Evolutionary conservation across 2,888 invertebrate genomes (phyloP), one percentile per base, ranked within the genome.

Genomic region (Aquatica leii): DNA sequence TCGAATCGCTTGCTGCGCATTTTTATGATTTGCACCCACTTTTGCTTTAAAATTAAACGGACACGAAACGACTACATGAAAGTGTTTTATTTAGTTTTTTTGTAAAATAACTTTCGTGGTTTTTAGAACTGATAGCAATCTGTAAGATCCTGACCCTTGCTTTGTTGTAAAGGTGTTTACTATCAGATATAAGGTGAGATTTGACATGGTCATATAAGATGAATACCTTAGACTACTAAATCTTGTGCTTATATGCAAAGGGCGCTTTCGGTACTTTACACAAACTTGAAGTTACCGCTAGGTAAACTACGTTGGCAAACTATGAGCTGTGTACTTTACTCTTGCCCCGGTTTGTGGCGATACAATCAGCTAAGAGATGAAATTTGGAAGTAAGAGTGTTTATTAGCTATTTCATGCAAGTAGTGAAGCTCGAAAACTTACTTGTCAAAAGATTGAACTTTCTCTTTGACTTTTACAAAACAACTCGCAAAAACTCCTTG

Each of bases 331-430:
- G 74, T 76, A 73, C 71, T 71, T 72, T 73, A 67, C 71, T 63
- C 69, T 73, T 69, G 74, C 71, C 72, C 72, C 73, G 75, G 73
- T 62, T 71, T 73, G 74, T 72, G 69, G 75, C 75, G 76, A 77
- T 77, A 77, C 76, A 77, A 77, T 77, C 77, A 77, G 76, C 74
- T 75, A 74, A 73, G 74, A 74, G 76, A 74, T 74, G 71, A 76
- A 76, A 70, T 76, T 75, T 75, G 74, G 74, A 74, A 72, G 72
- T 74, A 73, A 73, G 71, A 73, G 73, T 76, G 74, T 77, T 76
- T 77, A 76, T 77, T 76, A 76, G 74, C 69, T 75, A 76, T 65
- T 65, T 60, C 59, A 56, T 64, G 59, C 59, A 55, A 50, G 63
- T 64, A 59, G 52, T 58, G 62, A 57, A 58, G 48, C 62, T 31